Evolutionary conservation across 2,797 vertebrate species (phyloP).

Genomic region (Argyrosomus regius): DNA sequence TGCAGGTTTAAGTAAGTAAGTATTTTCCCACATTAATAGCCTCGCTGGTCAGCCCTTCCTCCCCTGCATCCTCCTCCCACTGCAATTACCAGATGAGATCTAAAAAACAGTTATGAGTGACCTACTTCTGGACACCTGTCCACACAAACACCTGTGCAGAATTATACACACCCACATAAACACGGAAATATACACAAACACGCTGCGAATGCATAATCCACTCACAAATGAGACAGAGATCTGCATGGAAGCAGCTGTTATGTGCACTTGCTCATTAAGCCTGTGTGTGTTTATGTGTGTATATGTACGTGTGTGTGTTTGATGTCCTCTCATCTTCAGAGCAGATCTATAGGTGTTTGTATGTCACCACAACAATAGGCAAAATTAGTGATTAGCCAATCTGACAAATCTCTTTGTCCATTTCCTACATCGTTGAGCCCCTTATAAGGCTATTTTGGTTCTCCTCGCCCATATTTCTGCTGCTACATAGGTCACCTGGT

Average conservation of each 20-base stretch:
- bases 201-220: constrained; percentile 24
- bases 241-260: constrained; percentile 25
- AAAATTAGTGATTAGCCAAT: neutral
- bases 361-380: neutral
- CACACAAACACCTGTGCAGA: neutral
- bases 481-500: neutral
- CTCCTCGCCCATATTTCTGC: neutral
- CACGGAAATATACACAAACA: constrained; percentile 19
- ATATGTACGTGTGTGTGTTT: constrained; percentile 6
- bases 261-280: constrained; percentile 27
- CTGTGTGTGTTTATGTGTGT: constrained; percentile 20
- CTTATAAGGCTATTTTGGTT: neutral
- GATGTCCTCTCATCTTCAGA: neutral
- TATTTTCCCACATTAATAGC: neutral
- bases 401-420: neutral
- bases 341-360: neutral
- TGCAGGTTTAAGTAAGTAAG: no score
- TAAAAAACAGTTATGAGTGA: constrained; percentile 25
- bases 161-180: constrained; percentile 13
- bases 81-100: neutral
- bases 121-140: constrained; percentile 48
- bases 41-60: neutral
- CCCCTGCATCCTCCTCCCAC: neutral
- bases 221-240: constrained; percentile 31
- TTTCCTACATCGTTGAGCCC: neutral